Evolutionary conservation across 2,113 vertebrate genomes (phyloP).

Genomic region (Hippopotamus amphibius): DNA sequence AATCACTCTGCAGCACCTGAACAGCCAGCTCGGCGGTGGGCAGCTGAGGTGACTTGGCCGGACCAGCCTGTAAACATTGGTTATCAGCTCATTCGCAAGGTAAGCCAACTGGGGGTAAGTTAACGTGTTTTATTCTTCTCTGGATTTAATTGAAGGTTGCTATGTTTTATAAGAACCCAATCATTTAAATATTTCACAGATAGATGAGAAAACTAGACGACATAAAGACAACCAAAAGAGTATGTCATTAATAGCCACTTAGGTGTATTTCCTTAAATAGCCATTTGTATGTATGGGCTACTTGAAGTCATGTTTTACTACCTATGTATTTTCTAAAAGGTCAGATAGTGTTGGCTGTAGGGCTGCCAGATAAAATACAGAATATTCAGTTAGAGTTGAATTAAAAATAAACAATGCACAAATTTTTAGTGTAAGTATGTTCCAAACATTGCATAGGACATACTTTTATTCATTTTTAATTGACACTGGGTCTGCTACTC

Average conservation of each 20-base stretch:
- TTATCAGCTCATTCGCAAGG: background rate
- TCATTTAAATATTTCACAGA: background rate
- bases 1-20: background rate
- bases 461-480: constrained; percentile 29
- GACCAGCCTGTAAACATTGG: background rate
- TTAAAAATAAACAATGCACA: background rate
- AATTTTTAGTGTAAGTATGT: background rate
- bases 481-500: background rate
- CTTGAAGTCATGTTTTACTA: background rate
- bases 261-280: background rate
- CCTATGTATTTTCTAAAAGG: constrained; percentile 1
- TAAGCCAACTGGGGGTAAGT: background rate
- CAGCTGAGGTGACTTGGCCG: background rate
- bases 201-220: constrained; percentile 17
- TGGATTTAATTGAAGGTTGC: background rate
- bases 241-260: background rate
- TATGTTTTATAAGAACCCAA: background rate
- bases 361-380: background rate
- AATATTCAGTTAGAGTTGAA: background rate
- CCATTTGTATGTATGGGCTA: background rate
- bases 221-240: background rate
- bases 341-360: background rate
- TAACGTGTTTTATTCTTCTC: background rate
- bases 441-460: background rate
- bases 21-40: background rate